A percentile compares a stretch with the other conserved stretches of the same genome.
phyloP scores from a whole-genome alignment of 2,888 invertebrate genomes.

The Dicroscelio sp. region DNA sequence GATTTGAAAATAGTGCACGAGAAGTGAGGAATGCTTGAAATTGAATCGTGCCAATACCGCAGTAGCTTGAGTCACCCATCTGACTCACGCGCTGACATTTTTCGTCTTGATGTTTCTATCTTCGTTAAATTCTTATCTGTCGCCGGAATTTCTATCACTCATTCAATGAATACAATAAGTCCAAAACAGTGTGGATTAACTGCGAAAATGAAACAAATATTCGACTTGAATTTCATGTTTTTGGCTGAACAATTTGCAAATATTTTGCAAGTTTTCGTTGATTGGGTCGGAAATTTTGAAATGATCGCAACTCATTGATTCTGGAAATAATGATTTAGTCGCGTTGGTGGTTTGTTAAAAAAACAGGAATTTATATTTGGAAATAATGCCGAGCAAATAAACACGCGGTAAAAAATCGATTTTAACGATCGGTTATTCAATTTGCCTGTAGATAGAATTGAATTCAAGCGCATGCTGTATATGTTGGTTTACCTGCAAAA shows the following conservation, averaged over 20 bases:
- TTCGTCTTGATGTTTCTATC: constrained; percentile 36
- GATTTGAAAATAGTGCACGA: too few relatives aligned
- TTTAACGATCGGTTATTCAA: constrained; percentile 38
- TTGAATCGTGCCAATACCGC: too few relatives aligned
- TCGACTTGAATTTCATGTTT: too few relatives aligned
- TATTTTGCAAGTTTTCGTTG: background rate
- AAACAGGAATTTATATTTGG: background rate
- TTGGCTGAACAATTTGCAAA: background rate
- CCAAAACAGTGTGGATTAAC: too few relatives aligned
- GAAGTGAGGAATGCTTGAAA: too few relatives aligned
- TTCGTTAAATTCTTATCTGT: constrained; percentile 48
- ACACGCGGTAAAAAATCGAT: constrained; percentile 34
- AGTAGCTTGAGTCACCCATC: constrained; percentile 8
- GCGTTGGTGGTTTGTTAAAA: background rate
- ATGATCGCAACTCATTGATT: too few relatives aligned
- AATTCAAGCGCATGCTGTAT: constrained; percentile 34
- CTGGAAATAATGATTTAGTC: too few relatives aligned
- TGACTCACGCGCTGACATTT: constrained; percentile 49
- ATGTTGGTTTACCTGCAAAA: too few relatives aligned
- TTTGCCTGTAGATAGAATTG: background rate
- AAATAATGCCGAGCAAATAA: constrained; percentile 12
- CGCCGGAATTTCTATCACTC: constrained; percentile 29
- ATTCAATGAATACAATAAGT: too few relatives aligned
- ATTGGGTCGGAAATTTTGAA: too few relatives aligned
- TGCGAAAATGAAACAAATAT: too few relatives aligned